Base-by-base conservation (phyloP, 1,140 invertebrate species). In the Aphis craccivora region DNA sequence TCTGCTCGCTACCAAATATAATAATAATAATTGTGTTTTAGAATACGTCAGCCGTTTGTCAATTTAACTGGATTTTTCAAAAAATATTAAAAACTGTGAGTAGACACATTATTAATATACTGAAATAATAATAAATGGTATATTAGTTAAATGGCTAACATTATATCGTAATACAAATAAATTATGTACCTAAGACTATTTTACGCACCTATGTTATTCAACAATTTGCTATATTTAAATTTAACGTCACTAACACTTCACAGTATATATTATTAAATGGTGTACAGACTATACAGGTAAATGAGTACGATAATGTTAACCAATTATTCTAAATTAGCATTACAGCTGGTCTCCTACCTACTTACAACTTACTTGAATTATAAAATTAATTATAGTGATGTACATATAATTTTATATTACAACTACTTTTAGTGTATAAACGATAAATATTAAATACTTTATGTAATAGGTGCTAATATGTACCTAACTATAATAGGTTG, bases 61-160 rank as follows among this genome's bases (percentile, higher is more conserved):
- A 76, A n/a, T n/a, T 76, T 76, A 76, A 76, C 30, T n/a, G 60
- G 60, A 76, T 76, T 76, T 35, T 2, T 76, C n/a, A n/a, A 76
- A 76, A 76, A 76, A 76, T n/a, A 76, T 76, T 76, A 35, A 76
- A 76, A 76, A 76, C n/a, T 76, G 60, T 76, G 60, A n/a, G 60
- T 76, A 76, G 60, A 76, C 60, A 76, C 14, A 76, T 35, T n/a
- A n/a, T 67, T 67, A 67, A n/a, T 30, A 60, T 11, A 30, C 60
- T n/a, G 5, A 14, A 18, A n/a, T 18, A 76, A 76, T n/a, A 76
- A 76, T 76, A n/a, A 76, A 76, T 67, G 30, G 60, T 67, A 6
- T 7, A 67, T 35, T 76, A 3, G 14, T 76, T n/a, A n/a, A 76
- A 76, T 76, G 60, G n/a, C 30, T 76, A n/a, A 18, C 14, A 76